phyloP scores from a whole-genome alignment of 2,888 invertebrate species.

The Drosophila glabriapex region DNA sequence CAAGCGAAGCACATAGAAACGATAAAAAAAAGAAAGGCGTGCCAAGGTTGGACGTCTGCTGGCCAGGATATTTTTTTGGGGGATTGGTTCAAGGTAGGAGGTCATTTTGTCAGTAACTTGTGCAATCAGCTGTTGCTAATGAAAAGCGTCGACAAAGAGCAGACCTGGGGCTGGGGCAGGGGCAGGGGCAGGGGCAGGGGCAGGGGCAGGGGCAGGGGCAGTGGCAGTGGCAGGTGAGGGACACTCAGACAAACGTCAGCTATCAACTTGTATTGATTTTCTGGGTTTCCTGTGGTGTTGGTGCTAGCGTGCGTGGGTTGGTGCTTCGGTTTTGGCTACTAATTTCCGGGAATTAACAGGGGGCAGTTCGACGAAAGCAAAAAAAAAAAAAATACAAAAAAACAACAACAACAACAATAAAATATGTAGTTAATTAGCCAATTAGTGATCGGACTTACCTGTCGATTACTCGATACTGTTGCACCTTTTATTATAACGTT shows the following conservation, averaged over 20 bases:
- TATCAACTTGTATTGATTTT: constrained; percentile 58
- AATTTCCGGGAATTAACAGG: constrained; percentile 37
- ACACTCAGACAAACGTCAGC: constrained; percentile 14
- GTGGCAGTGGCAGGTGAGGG: neutral
- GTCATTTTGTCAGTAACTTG: constrained; percentile 64
- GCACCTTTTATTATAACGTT: constrained; percentile 24
- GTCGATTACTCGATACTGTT: constrained; percentile 20
- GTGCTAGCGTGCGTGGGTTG: neutral
- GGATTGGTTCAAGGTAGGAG: constrained; percentile 33
- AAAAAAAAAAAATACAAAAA: neutral
- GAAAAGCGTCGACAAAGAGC: constrained; percentile 55
- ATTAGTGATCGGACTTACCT: constrained; percentile 52
- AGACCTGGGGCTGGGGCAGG: neutral
- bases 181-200: neutral
- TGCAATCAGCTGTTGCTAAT: constrained; percentile 81
- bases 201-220: neutral
- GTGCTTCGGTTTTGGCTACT: neutral
- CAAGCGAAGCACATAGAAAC: constrained; percentile 18
- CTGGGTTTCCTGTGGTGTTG: constrained; percentile 16
- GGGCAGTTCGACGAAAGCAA: neutral
- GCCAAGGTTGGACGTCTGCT: constrained; percentile 66
- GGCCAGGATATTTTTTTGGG: constrained; percentile 22
- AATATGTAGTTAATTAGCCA: constrained; percentile 48
- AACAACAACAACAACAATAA: neutral
- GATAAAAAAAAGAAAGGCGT: constrained; percentile 42